phyloP scores from a whole-genome alignment of 2,888 invertebrate species.

The Harmothoe impar region DNA sequence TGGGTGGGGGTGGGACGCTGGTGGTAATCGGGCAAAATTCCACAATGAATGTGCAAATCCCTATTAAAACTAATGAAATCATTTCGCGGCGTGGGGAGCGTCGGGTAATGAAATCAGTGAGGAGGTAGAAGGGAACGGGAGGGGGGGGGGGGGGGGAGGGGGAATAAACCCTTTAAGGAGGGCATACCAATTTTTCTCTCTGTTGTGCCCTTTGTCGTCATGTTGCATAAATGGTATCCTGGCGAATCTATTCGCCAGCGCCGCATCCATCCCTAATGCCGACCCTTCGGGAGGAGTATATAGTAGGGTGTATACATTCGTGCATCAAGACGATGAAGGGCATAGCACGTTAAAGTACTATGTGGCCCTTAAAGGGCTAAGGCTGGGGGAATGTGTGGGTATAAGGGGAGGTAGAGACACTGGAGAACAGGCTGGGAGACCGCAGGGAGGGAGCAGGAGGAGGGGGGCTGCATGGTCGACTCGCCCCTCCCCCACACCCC shows the following conservation, averaged over 20 bases:
- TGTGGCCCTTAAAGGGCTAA: too few species aligned
- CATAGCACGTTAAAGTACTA: too few species aligned
- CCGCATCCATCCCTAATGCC: too few species aligned
- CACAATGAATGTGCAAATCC: conserved; percentile 63
- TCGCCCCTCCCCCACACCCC: too few species aligned
- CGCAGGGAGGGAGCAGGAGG: conserved; percentile 9
- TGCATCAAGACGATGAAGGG: too few species aligned
- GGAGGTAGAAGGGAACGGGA: neutral
- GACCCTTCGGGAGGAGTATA: too few species aligned
- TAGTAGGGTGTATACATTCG: too few species aligned
- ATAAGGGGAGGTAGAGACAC: neutral
- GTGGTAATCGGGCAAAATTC: conserved; percentile 59
- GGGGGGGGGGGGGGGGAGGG: neutral
- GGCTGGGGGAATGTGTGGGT: neutral
- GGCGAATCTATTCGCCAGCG: too few species aligned
- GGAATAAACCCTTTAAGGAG: neutral
- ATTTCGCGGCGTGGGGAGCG: conserved; percentile 46
- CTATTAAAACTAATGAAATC: conserved; percentile 63
- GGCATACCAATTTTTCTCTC: too few species aligned
- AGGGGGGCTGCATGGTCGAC: neutral
- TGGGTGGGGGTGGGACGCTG: neutral
- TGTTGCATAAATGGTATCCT: too few species aligned
- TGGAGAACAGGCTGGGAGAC: neutral
- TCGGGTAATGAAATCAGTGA: conserved; percentile 52
- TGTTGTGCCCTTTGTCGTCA: too few species aligned